Conservation (phyloP, 2,888 invertebrate genomes). For the Cephonodes hylas region DNA sequence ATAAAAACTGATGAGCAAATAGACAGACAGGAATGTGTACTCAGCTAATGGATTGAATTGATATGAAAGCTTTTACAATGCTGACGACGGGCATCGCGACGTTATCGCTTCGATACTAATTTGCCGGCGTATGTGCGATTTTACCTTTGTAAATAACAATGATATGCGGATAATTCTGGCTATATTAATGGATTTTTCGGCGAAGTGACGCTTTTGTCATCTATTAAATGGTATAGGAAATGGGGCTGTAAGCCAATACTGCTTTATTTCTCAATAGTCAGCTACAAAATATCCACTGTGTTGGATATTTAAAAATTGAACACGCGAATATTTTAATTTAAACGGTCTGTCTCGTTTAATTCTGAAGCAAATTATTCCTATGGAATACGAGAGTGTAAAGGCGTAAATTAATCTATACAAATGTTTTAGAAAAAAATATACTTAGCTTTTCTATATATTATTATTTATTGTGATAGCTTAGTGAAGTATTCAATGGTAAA, state of each 20-base stretch:
- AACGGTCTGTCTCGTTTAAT: too few relatives aligned
- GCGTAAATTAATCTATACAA: too few relatives aligned
- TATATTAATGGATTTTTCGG: neutral
- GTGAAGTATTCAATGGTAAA: too few relatives aligned
- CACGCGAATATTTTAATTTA: too few relatives aligned
- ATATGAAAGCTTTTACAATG: slow-evolving; percentile 80
- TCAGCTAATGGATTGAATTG: slow-evolving; percentile 81
- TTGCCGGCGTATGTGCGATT: slow-evolving; percentile 20
- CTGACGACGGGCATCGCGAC: slow-evolving; percentile 61
- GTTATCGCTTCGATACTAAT: slow-evolving; percentile 64
- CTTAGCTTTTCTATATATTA: too few relatives aligned
- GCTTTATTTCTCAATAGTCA: neutral
- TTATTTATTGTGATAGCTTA: too few relatives aligned
- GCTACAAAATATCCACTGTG: too few relatives aligned
- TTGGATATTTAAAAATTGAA: too few relatives aligned
- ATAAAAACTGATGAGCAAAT: slow-evolving; percentile 81
- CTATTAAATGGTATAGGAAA: neutral
- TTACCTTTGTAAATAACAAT: slow-evolving; percentile 18
- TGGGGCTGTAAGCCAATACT: neutral
- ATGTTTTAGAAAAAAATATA: too few relatives aligned
- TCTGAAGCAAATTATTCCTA: too few relatives aligned
- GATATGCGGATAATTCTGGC: slow-evolving; percentile 7
- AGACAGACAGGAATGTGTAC: slow-evolving; percentile 77
- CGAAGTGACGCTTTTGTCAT: neutral
- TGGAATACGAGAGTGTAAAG: too few relatives aligned